Conservation (phyloP, 2,113 vertebrate genomes). For the Atherinomorus stipes region DNA sequence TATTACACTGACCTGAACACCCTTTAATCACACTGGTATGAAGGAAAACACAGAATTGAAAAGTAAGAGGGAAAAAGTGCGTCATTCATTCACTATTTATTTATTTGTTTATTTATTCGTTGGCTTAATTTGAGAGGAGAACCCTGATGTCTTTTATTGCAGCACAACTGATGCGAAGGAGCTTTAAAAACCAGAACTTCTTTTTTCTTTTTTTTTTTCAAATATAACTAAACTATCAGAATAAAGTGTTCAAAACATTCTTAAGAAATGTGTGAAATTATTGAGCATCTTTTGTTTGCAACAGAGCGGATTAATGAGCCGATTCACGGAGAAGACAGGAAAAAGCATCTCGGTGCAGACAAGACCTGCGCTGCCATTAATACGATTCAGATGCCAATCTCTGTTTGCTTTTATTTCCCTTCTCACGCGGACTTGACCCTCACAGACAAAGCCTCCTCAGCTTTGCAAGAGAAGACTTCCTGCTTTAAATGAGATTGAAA, state of each 20-base stretch:
- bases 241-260: neutral
- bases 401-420: constrained; percentile 42
- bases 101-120: neutral
- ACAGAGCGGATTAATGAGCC: constrained; percentile 5
- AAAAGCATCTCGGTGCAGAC: constrained; percentile 41
- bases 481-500: neutral
- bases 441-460: constrained; percentile 24
- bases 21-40: neutral
- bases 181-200: too few species aligned
- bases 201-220: neutral
- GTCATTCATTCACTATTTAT: neutral
- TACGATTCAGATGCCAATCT: constrained; percentile 68
- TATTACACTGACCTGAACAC: neutral
- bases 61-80: neutral
- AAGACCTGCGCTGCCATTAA: constrained; percentile 53
- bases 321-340: constrained; percentile 47
- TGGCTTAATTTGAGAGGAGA: neutral
- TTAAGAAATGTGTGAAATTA: neutral
- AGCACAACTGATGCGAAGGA: neutral
- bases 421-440: constrained; percentile 13
- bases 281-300: neutral
- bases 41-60: neutral
- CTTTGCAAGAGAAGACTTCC: neutral
- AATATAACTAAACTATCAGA: neutral
- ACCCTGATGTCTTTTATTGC: neutral